Evolutionary conservation across 1,140 invertebrate species (phyloP), one percentile per base, ranked within the genome.

Genomic region (Saxidomus purpurata): DNA sequence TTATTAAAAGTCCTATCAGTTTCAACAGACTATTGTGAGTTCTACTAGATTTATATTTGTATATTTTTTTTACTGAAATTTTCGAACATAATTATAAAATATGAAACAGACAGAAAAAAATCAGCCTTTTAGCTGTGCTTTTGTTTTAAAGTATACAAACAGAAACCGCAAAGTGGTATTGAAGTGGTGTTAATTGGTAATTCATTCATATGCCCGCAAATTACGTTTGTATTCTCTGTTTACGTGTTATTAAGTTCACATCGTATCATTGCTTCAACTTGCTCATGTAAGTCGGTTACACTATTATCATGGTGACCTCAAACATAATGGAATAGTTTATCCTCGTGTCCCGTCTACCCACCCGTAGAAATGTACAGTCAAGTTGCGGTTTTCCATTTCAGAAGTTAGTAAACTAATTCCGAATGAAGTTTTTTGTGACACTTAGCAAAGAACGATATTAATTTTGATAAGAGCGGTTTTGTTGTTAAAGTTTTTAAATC

Each of bases 371-470:
- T 28, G 31, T 36, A 19, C 31, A 71, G 22, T 36, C 67, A 71
- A 38, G 34, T 38, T 38, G 67, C 17, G 67, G 67, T 71, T 36
- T 71, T 36, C 11, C 36, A 40, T 71, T 36, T 71, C 67, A 71
- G 22, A 71, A 40, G 17, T 19, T 67, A 34, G 13, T 71, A 71
- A 36, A 40, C 67, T 71, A 6, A 38, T 2, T 71, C 0, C n/a
- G 67, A 71, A 71, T 38, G 67, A 71, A 38, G 67, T 71, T 38
- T 38, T 71, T 71, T 36, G 67, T 71, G 67, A 71, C 67, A 71
- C 67, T 40, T 71, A 19, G 28, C 67, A 40, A 38, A 71, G 3
- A 4, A 9, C 19, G 67, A 71, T 71, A 19, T 38, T 71, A 11
- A 22, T 19, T 71, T 31, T 31, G 67, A 71, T 71, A 71, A 71